Evolutionary conservation across 2,797 vertebrate species (phyloP).

Genomic region (Austrolebias charrua): DNA sequence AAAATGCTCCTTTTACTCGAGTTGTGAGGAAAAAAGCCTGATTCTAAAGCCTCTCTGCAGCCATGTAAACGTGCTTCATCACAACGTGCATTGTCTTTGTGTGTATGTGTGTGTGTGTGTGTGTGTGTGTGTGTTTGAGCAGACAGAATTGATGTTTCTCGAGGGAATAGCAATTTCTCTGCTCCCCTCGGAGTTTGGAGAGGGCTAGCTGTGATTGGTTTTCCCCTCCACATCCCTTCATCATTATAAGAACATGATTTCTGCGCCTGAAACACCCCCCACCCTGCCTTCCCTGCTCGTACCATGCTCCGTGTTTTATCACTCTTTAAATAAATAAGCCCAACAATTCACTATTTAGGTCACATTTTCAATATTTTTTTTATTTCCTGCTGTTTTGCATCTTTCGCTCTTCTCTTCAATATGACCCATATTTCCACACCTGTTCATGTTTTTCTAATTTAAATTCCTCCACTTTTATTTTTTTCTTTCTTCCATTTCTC

Average conservation of each 20-base stretch:
- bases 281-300: background rate
- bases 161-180: slow-evolving; percentile 50
- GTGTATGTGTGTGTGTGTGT: slow-evolving; percentile 2
- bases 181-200: slow-evolving; percentile 24
- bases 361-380: background rate
- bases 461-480: background rate
- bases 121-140: slow-evolving; percentile 8
- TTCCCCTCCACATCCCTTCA: slow-evolving; percentile 55
- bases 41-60: slow-evolving; percentile 12
- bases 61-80: slow-evolving; percentile 19
- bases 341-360: background rate
- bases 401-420: background rate
- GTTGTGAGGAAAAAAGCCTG: slow-evolving; percentile 9
- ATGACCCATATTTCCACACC: background rate
- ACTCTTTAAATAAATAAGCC: slow-evolving; percentile 15
- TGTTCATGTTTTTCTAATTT: too few relatives aligned
- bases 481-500: background rate
- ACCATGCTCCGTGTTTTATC: slow-evolving; percentile 23
- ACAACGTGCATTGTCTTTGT: slow-evolving; percentile 13
- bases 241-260: slow-evolving; percentile 60
- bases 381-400: too few relatives aligned
- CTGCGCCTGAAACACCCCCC: slow-evolving; percentile 13
- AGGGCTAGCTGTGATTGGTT: slow-evolving; percentile 62
- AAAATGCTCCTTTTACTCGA: slow-evolving; percentile 28
- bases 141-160: slow-evolving; percentile 55